Conservation (phyloP, 2,113 vertebrate genomes). For the Dunckerocampus dactyliophorus region DNA sequence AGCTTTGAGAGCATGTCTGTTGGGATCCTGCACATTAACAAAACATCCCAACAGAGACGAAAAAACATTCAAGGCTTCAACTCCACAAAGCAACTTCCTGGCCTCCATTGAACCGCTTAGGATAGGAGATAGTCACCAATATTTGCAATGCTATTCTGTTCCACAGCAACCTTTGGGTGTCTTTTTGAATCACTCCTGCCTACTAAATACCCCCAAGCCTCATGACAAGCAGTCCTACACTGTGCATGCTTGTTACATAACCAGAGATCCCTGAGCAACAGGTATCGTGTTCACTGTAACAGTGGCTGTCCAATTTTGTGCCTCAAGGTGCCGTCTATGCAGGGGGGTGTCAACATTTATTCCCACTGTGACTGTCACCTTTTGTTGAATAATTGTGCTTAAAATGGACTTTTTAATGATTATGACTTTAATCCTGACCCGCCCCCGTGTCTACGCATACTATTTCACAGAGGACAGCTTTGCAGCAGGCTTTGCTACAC, state of each 20-base stretch:
- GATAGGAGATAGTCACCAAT: neutral
- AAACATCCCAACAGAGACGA: neutral
- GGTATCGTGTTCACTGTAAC: constrained; percentile 18
- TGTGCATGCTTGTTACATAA: constrained; percentile 38
- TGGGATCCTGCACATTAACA: neutral
- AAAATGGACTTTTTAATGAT: no score
- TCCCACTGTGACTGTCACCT: no score
- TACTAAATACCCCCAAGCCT: constrained; percentile 32
- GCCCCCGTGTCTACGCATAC: no score
- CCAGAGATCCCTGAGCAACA: constrained; percentile 27
- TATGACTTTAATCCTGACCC: no score
- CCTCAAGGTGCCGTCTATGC: neutral
- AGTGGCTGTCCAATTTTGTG: constrained; percentile 2
- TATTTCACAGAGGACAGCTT: no score
- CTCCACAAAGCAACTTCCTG: neutral
- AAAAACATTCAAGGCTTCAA: neutral
- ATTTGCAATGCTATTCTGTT: neutral
- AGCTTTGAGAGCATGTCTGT: neutral
- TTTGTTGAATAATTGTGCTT: no score
- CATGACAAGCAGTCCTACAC: constrained; percentile 6
- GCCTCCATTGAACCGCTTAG: no score
- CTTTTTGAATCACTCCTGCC: constrained; percentile 7
- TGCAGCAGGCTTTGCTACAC: no score
- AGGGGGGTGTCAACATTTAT: no score
- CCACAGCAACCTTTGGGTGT: neutral